A percentile compares a stretch with the other conserved stretches of the same genome.
phyloP scores from a whole-genome alignment of 2,888 invertebrate genomes.

The Trissolcus japonicus region DNA sequence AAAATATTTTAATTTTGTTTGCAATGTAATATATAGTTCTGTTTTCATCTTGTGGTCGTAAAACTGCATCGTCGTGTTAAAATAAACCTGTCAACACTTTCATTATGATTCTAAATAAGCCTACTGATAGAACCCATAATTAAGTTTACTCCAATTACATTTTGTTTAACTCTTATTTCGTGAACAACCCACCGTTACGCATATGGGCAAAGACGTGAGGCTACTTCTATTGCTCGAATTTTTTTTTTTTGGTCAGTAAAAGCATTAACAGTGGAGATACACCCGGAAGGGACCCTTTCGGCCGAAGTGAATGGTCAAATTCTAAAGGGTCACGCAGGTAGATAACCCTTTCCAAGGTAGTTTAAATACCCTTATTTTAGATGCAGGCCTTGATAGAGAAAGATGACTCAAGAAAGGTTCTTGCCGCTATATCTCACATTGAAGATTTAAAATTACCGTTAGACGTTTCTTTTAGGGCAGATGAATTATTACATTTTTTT shows the following conservation, averaged over 20 bases:
- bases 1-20: too few relatives aligned
- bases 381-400: constrained; percentile 42
- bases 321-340: constrained; percentile 72
- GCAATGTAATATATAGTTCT: not conserved
- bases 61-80: too few relatives aligned
- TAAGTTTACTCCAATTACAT: constrained; percentile 31
- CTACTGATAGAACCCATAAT: constrained; percentile 4
- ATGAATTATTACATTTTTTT: constrained; percentile 27
- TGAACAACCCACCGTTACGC: not conserved
- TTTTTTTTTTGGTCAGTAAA: constrained; percentile 28
- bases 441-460: constrained; percentile 55
- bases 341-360: constrained; percentile 69
- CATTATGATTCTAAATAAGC: too few relatives aligned
- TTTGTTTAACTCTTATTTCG: constrained; percentile 15
- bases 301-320: constrained; percentile 63
- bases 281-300: constrained; percentile 44
- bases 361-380: constrained; percentile 66
- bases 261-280: constrained; percentile 30
- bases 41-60: not conserved
- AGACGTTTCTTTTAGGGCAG: constrained; percentile 27
- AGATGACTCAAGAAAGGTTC: constrained; percentile 30
- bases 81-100: not conserved
- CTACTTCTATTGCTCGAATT: constrained; percentile 16
- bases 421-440: constrained; percentile 34
- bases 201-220: not conserved